Conservation (phyloP, 2,888 invertebrate species). For the Pocota personata region DNA sequence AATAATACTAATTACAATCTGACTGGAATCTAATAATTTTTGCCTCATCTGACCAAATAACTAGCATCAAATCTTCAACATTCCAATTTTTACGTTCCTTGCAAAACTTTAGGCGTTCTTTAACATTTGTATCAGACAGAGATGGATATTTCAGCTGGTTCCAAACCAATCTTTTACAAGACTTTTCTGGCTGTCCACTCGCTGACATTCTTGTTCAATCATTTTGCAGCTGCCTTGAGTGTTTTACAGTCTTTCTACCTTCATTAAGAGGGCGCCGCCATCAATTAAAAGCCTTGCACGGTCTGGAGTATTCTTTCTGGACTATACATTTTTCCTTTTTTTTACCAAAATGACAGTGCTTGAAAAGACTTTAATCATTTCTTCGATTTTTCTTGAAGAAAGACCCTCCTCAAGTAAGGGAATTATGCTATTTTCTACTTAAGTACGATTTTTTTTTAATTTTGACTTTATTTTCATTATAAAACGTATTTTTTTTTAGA, state of each 20-base stretch:
- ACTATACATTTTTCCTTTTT: not conserved
- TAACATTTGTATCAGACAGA: constrained; percentile 40
- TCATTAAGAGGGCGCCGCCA: no score
- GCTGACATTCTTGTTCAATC: not conserved
- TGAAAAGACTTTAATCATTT: not conserved
- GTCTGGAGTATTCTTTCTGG: not conserved
- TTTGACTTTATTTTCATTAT: no score
- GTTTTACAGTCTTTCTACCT: no score
- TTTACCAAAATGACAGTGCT: no score
- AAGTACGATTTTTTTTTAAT: no score
- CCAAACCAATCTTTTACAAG: constrained; percentile 3
- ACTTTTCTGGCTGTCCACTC: constrained; percentile 44
- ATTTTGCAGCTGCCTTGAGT: constrained; percentile 2
- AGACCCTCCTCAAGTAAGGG: not conserved
- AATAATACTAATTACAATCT: constrained; percentile 46
- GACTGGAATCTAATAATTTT: constrained; percentile 45
- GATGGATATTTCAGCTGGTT: constrained; percentile 47
- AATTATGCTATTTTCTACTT: not conserved
- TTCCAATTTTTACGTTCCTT: constrained; percentile 22
- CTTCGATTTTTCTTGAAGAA: not conserved
- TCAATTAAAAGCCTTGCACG: not conserved
- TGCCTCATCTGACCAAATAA: constrained; percentile 53
- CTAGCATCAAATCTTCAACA: constrained; percentile 45
- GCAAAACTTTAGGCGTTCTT: constrained; percentile 42
- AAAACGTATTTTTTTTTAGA: no score